Evolutionary conservation across 2,888 invertebrate species (phyloP).

Genomic region (Megalurothrips usitatus): DNA sequence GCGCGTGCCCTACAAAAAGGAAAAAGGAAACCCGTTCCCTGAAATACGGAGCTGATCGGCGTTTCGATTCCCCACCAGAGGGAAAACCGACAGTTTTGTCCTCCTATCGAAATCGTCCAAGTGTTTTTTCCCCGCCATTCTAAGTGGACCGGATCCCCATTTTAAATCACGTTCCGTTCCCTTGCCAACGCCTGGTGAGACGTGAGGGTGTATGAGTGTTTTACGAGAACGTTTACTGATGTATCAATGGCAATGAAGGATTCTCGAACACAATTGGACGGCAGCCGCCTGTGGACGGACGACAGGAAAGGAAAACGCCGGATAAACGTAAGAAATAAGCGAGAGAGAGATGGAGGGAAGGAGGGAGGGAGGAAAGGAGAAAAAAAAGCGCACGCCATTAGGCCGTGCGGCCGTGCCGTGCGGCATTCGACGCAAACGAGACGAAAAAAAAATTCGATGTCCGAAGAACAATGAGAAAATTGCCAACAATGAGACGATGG

Average conservation of each 20-base stretch:
- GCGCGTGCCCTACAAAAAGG: too few relatives aligned
- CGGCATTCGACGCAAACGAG: background rate
- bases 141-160: too few relatives aligned
- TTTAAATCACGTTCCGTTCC: too few relatives aligned
- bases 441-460: background rate
- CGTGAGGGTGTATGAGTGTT: too few relatives aligned
- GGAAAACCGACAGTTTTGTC: too few relatives aligned
- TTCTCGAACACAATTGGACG: constrained; percentile 2
- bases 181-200: too few relatives aligned
- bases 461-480: constrained; percentile 16
- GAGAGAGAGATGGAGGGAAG: background rate
- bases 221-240: background rate
- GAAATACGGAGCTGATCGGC: too few relatives aligned
- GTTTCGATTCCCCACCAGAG: too few relatives aligned
- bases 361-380: background rate
- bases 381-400: constrained; percentile 17
- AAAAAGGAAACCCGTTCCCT: too few relatives aligned
- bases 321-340: background rate
- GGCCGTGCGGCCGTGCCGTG: background rate
- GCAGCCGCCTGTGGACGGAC: background rate
- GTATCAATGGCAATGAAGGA: background rate
- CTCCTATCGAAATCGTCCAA: too few relatives aligned
- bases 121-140: too few relatives aligned
- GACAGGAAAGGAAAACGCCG: background rate
- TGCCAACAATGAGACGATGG: constrained; percentile 13